Conservation (phyloP, 2,113 vertebrate species). For the Grallaria varia region DNA sequence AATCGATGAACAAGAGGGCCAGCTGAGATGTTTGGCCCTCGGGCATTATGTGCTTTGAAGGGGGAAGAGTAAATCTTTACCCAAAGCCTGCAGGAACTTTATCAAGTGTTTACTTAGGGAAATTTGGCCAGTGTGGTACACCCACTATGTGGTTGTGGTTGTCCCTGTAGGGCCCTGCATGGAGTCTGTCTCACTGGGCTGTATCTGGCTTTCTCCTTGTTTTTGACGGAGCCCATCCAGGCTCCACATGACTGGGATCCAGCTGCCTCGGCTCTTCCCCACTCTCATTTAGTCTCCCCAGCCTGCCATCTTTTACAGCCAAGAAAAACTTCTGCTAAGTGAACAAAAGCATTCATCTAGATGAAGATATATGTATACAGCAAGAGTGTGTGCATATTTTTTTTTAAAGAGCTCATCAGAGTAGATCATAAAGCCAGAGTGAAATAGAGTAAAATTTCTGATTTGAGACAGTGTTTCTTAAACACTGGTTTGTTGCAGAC, state of each 20-base stretch:
- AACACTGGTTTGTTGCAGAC: not conserved
- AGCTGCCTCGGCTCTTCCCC: not conserved
- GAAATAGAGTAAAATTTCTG: conserved; percentile 8
- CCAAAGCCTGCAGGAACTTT: conserved; percentile 7
- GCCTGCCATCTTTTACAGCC: conserved; percentile 44
- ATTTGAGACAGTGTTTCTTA: conserved; percentile 24
- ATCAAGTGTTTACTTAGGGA: not conserved
- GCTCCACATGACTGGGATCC: not conserved
- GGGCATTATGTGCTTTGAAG: not conserved
- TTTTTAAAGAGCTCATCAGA: conserved; percentile 20
- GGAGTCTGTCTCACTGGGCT: not conserved
- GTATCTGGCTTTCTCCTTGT: conserved; percentile 28
- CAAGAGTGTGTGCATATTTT: not conserved
- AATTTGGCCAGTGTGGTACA: not conserved
- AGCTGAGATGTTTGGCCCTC: not conserved
- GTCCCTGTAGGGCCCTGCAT: not conserved
- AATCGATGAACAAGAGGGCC: not conserved
- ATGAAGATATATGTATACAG: not conserved
- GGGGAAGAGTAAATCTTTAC: not conserved
- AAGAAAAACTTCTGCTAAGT: conserved; percentile 55
- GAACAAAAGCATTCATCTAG: conserved; percentile 56
- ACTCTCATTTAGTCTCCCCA: not conserved
- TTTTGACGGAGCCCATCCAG: not conserved
- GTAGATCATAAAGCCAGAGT: conserved; percentile 31
- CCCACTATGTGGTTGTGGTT: not conserved